Conservation (phyloP, 2,113 vertebrate species). For the Gobio gobio region DNA sequence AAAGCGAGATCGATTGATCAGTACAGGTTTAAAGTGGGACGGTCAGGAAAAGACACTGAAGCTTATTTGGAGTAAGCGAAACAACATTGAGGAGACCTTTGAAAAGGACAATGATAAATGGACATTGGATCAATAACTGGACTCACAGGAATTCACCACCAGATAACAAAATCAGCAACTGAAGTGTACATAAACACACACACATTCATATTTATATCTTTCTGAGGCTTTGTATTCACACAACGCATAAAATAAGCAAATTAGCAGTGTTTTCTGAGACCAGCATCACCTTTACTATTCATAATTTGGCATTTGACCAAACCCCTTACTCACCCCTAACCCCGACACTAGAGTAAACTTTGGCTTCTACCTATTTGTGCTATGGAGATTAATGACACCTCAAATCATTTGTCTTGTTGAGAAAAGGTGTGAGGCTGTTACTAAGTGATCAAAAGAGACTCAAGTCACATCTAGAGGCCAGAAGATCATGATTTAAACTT, state of each 20-base stretch:
- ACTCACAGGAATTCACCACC: neutral
- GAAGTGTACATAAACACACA: neutral
- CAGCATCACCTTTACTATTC: neutral
- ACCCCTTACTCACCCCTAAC: neutral
- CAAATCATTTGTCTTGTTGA: neutral
- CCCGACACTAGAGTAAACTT: neutral
- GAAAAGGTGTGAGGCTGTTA: no score
- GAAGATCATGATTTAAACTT: neutral
- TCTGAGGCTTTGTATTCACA: neutral
- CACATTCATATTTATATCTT: no score
- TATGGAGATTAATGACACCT: no score
- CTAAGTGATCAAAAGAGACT: neutral
- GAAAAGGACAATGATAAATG: neutral
- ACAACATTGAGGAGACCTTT: neutral
- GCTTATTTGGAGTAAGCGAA: slow-evolving; percentile 6
- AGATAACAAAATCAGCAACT: neutral
- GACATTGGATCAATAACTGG: slow-evolving; percentile 11
- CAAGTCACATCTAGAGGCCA: neutral
- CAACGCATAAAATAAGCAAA: neutral
- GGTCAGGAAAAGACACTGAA: slow-evolving; percentile 8
- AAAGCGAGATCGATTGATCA: neutral
- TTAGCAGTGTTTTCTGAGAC: neutral
- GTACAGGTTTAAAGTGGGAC: neutral
- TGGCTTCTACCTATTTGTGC: neutral
- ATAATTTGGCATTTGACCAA: neutral